phyloP scores from a whole-genome alignment of 2,797 vertebrate species.

The Diplodus sargus region DNA sequence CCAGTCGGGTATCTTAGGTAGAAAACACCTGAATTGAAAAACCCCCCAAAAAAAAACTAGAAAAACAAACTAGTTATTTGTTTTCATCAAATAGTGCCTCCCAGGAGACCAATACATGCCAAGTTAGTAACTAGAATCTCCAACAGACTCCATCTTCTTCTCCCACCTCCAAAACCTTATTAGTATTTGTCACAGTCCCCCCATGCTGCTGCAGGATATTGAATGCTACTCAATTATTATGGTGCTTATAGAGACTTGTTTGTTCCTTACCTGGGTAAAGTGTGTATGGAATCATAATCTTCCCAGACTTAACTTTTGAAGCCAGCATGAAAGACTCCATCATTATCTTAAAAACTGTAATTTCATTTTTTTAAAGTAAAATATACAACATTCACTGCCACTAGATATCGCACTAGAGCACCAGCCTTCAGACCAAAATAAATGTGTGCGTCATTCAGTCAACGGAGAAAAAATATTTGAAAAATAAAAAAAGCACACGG shows the following conservation, averaged over 20 bases:
- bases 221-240: constrained; percentile 72
- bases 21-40: constrained; percentile 36
- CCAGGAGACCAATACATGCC: constrained; percentile 43
- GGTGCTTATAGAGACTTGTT: constrained; percentile 66
- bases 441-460: too few species aligned
- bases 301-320: constrained; percentile 37
- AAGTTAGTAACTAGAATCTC: constrained; percentile 60
- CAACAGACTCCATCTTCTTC: constrained; percentile 34
- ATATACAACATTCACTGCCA: too few species aligned
- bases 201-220: constrained; percentile 69
- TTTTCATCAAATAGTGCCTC: constrained; percentile 50
- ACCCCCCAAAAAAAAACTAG: neutral
- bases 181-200: constrained; percentile 73
- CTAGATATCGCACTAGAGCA: too few species aligned
- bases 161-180: constrained; percentile 66
- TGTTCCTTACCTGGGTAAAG: constrained; percentile 63
- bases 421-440: too few species aligned
- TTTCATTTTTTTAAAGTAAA: neutral
- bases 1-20: constrained; percentile 11
- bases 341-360: constrained; percentile 25
- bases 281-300: constrained; percentile 67
- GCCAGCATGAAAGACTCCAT: neutral
- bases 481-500: too few species aligned
- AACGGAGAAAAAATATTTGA: too few species aligned
- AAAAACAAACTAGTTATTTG: constrained; percentile 34